phyloP scores from a whole-genome alignment of 2,888 invertebrate genomes.

The Erebia ligea region DNA sequence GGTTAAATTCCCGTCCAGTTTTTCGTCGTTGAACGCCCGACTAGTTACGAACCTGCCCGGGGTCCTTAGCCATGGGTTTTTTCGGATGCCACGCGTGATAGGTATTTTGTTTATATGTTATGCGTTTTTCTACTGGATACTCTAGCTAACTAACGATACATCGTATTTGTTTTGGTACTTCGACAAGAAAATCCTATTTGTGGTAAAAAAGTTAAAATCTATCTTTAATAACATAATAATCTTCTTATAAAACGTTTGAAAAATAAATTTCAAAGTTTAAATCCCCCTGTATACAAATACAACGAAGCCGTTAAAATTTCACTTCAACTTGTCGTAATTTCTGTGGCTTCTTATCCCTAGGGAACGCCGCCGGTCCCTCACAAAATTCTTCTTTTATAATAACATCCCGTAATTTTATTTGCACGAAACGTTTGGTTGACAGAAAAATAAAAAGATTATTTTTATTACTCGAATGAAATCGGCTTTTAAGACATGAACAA shows the following conservation, averaged over 20 bases:
- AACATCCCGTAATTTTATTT: conserved; percentile 24
- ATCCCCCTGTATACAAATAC: conserved; percentile 42
- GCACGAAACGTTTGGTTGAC: conserved; percentile 8
- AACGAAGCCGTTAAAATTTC: conserved; percentile 44
- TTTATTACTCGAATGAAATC: conserved; percentile 9
- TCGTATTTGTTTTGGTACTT: too few relatives aligned
- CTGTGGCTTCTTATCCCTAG: conserved; percentile 43
- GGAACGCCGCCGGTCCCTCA: conserved; percentile 30
- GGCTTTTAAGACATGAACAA: background rate
- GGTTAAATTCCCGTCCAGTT: too few relatives aligned
- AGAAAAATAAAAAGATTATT: background rate
- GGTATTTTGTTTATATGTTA: too few relatives aligned
- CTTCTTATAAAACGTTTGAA: background rate
- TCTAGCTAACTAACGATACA: too few relatives aligned
- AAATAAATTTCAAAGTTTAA: conserved; percentile 18
- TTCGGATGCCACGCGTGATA: background rate
- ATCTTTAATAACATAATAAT: background rate
- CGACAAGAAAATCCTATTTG: too few relatives aligned
- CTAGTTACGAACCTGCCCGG: too few relatives aligned
- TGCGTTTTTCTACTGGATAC: too few relatives aligned
- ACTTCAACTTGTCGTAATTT: conserved; percentile 44
- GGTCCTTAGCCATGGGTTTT: background rate
- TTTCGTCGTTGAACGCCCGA: too few relatives aligned
- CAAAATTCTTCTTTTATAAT: conserved; percentile 21
- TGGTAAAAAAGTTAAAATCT: too few relatives aligned